Conservation (phyloP, 2,113 vertebrate species). For the Coturnix japonica region DNA sequence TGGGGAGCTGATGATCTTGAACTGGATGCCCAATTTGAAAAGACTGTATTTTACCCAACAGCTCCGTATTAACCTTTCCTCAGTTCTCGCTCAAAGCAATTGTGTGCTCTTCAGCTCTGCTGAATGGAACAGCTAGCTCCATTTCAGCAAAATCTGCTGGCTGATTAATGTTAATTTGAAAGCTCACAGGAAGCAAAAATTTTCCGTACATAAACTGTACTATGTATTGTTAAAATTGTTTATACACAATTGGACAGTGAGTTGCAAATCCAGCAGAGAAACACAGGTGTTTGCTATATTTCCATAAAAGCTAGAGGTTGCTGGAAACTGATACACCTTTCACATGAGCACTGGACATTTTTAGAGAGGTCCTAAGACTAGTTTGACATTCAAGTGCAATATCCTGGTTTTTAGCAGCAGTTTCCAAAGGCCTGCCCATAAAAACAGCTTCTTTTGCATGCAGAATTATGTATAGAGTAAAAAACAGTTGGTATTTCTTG, state of each 20-base stretch:
- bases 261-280: background rate
- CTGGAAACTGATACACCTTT: background rate
- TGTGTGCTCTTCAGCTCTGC: background rate
- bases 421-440: background rate
- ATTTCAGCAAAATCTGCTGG: background rate
- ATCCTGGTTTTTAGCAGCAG: background rate
- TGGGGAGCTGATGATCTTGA: conserved; percentile 32
- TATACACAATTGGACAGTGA: background rate
- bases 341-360: background rate
- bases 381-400: background rate
- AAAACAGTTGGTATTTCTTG: background rate
- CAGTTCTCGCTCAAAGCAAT: conserved; percentile 13
- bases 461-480: background rate
- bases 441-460: background rate
- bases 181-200: background rate
- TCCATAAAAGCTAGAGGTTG: background rate
- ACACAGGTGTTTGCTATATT: background rate
- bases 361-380: background rate
- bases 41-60: conserved; percentile 17
- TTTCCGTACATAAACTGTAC: background rate
- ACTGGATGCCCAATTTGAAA: conserved; percentile 16
- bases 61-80: conserved; percentile 14
- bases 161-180: background rate
- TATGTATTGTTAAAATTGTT: background rate
- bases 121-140: background rate